Base-by-base conservation (phyloP, 64 coral and sea anemone genomes). In the Cladopsammia gracilis region DNA sequence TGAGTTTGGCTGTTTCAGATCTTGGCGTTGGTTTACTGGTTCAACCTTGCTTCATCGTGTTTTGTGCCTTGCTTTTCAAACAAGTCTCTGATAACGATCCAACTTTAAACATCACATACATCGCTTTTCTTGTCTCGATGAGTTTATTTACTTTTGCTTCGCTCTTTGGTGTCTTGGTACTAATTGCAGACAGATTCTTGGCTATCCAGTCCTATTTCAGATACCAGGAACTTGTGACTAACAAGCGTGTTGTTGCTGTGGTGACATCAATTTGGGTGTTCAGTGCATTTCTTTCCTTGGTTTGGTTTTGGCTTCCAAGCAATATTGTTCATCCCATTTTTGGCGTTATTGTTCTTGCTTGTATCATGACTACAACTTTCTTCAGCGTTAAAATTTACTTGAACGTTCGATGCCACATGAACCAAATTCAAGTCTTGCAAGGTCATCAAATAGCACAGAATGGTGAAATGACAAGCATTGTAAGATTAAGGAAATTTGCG, bases 131-230 rank as follows among this genome's bases (percentile, higher is more conserved):
- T n/a, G 9, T 77, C 3, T 10, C 19, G 1, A 25, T 11, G 20
- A 77, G 22, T n/a, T 77, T 54, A 18, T 77, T 77, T 49, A 23
- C 48, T 24, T 23, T n/a, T 3, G 48, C 75, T 54, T 54, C 75
- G 50, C 25, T 77, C 8, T 77, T 77, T 13, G 9, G 20, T 11
- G 3, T 77, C 48, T 25, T 48, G 15, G 75, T n/a, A 54, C 75
- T 77, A 0, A 54, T 48, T 56, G 75, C 46, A 10, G 75, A 77
- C 48, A 77, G 75, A 54, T 77, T 77, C 22, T 24, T 77, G 23
- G 75, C 75, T 19, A 77, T 77, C 53, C 75, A 77, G 11, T 20
- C 23, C 13, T 45, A 77, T 56, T 49, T 77, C 10, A 77, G 75
- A 54, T 77, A 77, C n/a, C 48, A 53, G 50, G 48, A 52, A 54